Evolutionary conservation across 2,888 invertebrate genomes (phyloP).

Genomic region (Ellobium chinense): DNA sequence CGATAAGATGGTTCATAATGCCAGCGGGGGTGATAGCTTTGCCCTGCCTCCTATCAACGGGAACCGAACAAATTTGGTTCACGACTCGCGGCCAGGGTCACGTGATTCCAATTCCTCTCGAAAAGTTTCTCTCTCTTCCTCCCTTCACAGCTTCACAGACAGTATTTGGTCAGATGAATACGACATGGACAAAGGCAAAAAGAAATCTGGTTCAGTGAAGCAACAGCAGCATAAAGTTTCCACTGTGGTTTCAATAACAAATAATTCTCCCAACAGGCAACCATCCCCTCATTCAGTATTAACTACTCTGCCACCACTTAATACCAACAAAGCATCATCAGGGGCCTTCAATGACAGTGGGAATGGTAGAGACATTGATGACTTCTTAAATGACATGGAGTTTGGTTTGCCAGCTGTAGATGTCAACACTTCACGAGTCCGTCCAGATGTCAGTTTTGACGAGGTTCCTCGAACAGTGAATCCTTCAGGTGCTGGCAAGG

Average conservation of each 20-base stretch:
- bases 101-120: constrained; percentile 43
- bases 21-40: constrained; percentile 16
- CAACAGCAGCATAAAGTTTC: constrained; percentile 42
- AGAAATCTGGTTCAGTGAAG: constrained; percentile 45
- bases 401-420: constrained; percentile 74
- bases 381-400: constrained; percentile 68
- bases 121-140: constrained; percentile 61
- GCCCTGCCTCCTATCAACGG: constrained; percentile 40
- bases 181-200: constrained; percentile 49
- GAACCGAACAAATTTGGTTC: constrained; percentile 22
- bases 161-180: constrained; percentile 72
- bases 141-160: constrained; percentile 68
- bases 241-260: constrained; percentile 39
- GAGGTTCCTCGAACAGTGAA: constrained; percentile 48
- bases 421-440: constrained; percentile 52
- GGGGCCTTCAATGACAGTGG: background rate
- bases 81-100: constrained; percentile 48
- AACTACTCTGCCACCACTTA: constrained; percentile 43
- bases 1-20: background rate
- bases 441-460: constrained; percentile 16
- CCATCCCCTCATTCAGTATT: constrained; percentile 23
- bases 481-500: background rate
- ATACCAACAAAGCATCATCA: background rate
- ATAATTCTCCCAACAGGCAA: background rate
- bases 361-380: constrained; percentile 55